Percentiles rank a stretch among this genome's conserved stretches.
These are phyloP conservation scores for Brienomyrus longianalis DNA, from an alignment of 2,113 vertebrate genomes.

Conservation along the genomic window DNA sequence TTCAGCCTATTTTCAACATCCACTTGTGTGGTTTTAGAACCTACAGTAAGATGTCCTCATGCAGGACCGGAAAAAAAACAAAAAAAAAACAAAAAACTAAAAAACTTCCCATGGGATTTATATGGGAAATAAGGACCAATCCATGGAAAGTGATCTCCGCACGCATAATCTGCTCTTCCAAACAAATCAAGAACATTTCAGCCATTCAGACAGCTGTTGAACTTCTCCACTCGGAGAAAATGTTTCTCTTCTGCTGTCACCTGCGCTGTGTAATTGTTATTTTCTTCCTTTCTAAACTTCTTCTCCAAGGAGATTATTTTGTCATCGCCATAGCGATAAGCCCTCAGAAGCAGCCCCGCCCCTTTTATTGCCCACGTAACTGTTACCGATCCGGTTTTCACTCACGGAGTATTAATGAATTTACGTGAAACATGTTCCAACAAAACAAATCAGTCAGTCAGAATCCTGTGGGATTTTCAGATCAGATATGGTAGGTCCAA, in stretches of 20 bases:
- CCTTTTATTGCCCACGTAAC: not conserved
- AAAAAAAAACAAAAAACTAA: not conserved
- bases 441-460: conserved; percentile 1
- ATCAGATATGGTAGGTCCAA: not conserved
- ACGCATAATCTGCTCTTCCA: not conserved
- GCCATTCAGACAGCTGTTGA: not conserved
- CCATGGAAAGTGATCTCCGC: not conserved
- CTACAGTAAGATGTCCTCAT: not conserved
- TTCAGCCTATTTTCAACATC: not conserved
- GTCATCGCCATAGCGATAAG: conserved; percentile 5
- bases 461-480: not conserved
- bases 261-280: conserved; percentile 3
- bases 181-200: not conserved
- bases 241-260: conserved; percentile 9
- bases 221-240: not conserved
- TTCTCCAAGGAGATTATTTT: conserved; percentile 1
- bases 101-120: not conserved
- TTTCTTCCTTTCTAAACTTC: conserved; percentile 5
- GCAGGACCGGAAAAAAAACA: not conserved
- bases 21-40: not conserved
- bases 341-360: not conserved
- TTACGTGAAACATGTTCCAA: not conserved
- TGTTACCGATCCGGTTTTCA: conserved; percentile 7
- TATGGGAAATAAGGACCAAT: not conserved
- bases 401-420: not conserved